Base-by-base conservation (phyloP, 2,888 invertebrate species). In the Toxonevra muliebris region DNA sequence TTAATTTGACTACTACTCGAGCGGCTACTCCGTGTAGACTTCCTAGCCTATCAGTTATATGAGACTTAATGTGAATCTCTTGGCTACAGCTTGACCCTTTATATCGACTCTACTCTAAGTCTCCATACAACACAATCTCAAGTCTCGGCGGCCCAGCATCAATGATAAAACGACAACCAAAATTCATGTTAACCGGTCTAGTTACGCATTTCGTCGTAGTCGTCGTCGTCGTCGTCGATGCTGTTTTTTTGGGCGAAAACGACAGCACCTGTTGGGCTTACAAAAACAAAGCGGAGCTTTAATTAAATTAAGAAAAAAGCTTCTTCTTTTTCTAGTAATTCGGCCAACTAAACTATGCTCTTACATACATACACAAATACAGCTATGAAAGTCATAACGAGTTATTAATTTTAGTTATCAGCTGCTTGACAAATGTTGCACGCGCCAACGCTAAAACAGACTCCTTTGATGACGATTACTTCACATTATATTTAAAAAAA, bases 41-140 rank as follows among this genome's bases (percentile, higher is more conserved):
- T 80, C 80, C 77, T 77, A 76, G 77, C 78, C 77, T 77, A 78
- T 76, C 80, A 77, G 77, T 75, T 75, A 76, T 77, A 77, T 74
- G 76, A 75, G 76, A 74, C 76, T 78, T 77, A 80, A 80, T 80
- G 80, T 75, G 78, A 72, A 66, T 71, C 74, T 71, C 74, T 74
- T 64, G 69, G 71, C 72, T 72, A 73, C 76, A 75, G 71, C 61
- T 70, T 75, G 75, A 72, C 78, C 77, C 77, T 80, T 81, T 80
- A 80, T 80, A 80, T 77, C 77, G 78, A 77, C 76, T 79, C 58
- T 43, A 63, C 59, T 54, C 50, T 30, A 50, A 48, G 45, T 40
- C 19, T 15, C 43, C 41, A 62, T 19, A 61, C 17, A 50, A 17
- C 15, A 59, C 43, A 59, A 19, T 2, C 30, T n/a, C 20, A 54